These are phyloP conservation scores for Diploscapter pachys DNA, from an alignment of 1,140 invertebrate species.

Conservation along the genomic window DNA sequence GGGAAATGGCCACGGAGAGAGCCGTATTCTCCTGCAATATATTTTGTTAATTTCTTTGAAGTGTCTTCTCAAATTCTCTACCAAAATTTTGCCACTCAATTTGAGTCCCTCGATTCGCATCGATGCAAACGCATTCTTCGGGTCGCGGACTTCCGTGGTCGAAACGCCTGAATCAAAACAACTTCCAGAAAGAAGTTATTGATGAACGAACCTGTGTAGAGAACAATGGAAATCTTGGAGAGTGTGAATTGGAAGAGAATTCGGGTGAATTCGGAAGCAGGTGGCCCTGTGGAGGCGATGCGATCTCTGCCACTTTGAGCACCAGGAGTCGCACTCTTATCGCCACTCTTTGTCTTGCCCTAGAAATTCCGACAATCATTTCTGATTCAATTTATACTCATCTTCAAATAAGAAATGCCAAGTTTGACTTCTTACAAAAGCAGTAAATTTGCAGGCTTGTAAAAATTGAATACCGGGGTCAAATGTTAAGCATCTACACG, in stretches of 20 bases:
- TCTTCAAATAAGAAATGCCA: too few relatives aligned
- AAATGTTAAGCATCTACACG: too few relatives aligned
- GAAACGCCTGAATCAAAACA: slow-evolving; percentile 3
- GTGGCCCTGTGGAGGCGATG: slow-evolving; percentile 2
- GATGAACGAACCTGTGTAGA: slow-evolving; percentile 35
- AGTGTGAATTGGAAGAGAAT: slow-evolving; percentile 49
- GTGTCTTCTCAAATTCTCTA: not conserved
- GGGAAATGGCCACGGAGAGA: slow-evolving; percentile 42
- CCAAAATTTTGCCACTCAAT: slow-evolving; percentile 45
- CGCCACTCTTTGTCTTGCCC: slow-evolving; percentile 20
- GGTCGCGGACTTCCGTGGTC: slow-evolving; percentile 30
- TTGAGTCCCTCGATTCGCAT: slow-evolving; percentile 44
- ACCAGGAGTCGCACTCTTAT: slow-evolving; percentile 8
- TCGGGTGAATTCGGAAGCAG: slow-evolving; percentile 18
- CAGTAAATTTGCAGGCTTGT: too few relatives aligned
- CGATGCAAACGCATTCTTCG: slow-evolving; percentile 37
- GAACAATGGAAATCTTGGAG: slow-evolving; percentile 40
- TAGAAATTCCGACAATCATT: slow-evolving; percentile 3
- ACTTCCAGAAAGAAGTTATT: not conserved
- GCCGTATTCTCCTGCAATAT: slow-evolving; percentile 41
- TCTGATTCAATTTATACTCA: not conserved
- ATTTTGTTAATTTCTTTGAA: not conserved
- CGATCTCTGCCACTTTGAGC: slow-evolving; percentile 11
- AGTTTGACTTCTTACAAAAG: too few relatives aligned
- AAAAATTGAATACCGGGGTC: too few relatives aligned